Conservation (phyloP, 2,888 invertebrate genomes). For the Subacronicta megacephala region DNA sequence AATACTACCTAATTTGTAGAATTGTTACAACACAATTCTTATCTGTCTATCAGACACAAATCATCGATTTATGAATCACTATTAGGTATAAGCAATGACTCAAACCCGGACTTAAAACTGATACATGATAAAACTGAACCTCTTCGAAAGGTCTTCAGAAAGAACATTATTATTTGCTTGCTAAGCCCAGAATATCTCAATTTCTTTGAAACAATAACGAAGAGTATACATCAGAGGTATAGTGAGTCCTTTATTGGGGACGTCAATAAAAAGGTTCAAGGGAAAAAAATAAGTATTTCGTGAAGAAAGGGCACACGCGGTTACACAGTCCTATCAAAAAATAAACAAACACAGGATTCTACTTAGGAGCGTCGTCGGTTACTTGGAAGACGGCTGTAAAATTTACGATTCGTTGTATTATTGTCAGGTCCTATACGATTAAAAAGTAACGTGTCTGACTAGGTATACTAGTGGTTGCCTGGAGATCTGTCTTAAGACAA, state of each 20-base stretch:
- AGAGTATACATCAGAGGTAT: slow-evolving; percentile 66
- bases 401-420: slow-evolving; percentile 87
- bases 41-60: slow-evolving; percentile 51
- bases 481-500: slow-evolving; percentile 1
- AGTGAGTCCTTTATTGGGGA: slow-evolving; percentile 84
- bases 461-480: slow-evolving; percentile 30
- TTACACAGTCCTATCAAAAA: slow-evolving; percentile 88
- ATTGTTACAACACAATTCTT: slow-evolving; percentile 28
- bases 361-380: slow-evolving; percentile 81
- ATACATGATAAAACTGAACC: slow-evolving; percentile 9
- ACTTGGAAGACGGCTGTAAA: slow-evolving; percentile 83
- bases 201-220: slow-evolving; percentile 84
- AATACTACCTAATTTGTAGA: slow-evolving; percentile 22
- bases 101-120: slow-evolving; percentile 46
- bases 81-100: slow-evolving; percentile 42
- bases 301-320: slow-evolving; percentile 82
- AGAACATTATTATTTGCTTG: slow-evolving; percentile 51
- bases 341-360: slow-evolving; percentile 86
- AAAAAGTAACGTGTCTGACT: slow-evolving; percentile 50
- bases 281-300: slow-evolving; percentile 73
- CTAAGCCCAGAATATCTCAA: slow-evolving; percentile 71
- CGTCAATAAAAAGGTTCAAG: slow-evolving; percentile 74
- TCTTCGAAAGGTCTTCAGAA: slow-evolving; percentile 26
- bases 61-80: slow-evolving; percentile 52
- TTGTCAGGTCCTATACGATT: slow-evolving; percentile 61